These are phyloP conservation scores for Chydorus sphaericus DNA, from an alignment of 2,888 invertebrate genomes.

Conservation along the genomic window DNA sequence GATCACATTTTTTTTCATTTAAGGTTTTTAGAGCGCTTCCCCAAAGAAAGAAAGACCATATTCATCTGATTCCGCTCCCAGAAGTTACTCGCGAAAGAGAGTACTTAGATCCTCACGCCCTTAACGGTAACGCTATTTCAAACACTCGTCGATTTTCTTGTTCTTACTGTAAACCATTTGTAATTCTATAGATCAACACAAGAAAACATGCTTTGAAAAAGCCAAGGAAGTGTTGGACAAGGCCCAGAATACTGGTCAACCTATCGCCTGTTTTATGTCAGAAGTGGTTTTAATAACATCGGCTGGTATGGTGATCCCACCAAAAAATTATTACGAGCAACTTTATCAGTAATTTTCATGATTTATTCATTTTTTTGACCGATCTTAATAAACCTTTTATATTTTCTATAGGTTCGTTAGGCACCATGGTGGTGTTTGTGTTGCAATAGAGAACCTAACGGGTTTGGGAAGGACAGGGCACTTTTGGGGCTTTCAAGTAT, in stretches of 20 bases:
- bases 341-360: conserved; percentile 23
- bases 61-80: conserved; percentile 25
- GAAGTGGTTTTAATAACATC: conserved; percentile 25
- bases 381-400: background rate
- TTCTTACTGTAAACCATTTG: background rate
- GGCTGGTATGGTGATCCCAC: conserved; percentile 25
- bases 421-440: conserved; percentile 37
- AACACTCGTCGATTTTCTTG: background rate
- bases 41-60: conserved; percentile 26
- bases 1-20: background rate
- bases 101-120: no score
- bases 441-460: conserved; percentile 43
- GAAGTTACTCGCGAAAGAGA: conserved; percentile 20
- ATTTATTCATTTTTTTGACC: background rate
- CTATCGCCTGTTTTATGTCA: conserved; percentile 24
- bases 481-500: conserved; percentile 39
- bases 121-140: no score
- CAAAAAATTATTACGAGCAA: conserved; percentile 22
- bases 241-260: conserved; percentile 15
- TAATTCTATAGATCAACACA: background rate
- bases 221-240: conserved; percentile 4
- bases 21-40: conserved; percentile 12
- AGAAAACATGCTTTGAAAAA: background rate
- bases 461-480: conserved; percentile 41
- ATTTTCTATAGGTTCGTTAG: conserved; percentile 31